These are phyloP conservation scores for Pseudopipra pipra DNA, from an alignment of 2,113 vertebrate species.

Conservation along the genomic window DNA sequence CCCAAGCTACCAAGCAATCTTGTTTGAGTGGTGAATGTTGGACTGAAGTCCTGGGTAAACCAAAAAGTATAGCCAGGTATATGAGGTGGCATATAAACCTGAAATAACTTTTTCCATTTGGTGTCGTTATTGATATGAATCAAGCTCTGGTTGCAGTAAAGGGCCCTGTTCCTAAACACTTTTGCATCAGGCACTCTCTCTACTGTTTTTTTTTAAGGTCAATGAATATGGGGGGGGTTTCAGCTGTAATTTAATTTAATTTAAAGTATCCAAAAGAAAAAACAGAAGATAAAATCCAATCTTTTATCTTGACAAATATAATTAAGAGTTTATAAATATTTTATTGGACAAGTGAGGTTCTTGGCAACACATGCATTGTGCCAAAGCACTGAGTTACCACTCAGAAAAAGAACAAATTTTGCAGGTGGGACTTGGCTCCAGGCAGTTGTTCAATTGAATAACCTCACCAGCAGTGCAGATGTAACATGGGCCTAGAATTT, in stretches of 20 bases:
- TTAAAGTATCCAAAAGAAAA: not conserved
- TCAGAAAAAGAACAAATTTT: not conserved
- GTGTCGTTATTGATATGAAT: fast-evolving
- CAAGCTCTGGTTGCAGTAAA: not conserved
- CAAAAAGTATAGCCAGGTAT: not conserved
- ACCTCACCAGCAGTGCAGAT: not conserved
- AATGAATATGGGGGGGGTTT: fast-evolving
- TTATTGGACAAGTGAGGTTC: not conserved
- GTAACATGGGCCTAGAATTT: not conserved
- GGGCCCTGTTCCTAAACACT: not conserved
- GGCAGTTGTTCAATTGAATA: not conserved
- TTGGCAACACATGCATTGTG: not conserved
- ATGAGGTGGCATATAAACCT: not conserved
- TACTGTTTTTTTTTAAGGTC: not conserved
- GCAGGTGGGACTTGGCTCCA: not conserved
- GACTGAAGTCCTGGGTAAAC: not conserved
- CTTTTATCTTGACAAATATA: not conserved
- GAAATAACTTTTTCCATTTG: fast-evolving
- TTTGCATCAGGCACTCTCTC: not conserved
- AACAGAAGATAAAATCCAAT: not conserved
- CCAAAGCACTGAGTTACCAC: not conserved
- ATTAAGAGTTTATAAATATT: not conserved
- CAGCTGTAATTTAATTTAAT: not conserved
- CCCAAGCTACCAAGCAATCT: not conserved
- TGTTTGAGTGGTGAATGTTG: not conserved